Base-by-base conservation (phyloP, 2,888 invertebrate genomes). In the Lobophora halterata region DNA sequence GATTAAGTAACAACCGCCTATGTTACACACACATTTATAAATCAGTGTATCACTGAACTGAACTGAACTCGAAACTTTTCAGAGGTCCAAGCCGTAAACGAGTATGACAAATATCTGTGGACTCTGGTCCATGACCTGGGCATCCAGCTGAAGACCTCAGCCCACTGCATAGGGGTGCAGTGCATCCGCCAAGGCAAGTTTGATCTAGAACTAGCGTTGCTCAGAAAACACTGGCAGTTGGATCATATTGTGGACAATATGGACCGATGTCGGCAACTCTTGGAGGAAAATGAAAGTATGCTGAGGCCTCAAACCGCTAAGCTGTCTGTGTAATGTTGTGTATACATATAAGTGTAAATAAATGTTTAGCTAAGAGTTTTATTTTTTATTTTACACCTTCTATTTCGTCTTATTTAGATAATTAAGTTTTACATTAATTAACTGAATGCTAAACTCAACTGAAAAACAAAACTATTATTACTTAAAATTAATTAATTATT, bases 71-170 rank as follows among this genome's bases (percentile, higher is more conserved):
- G n/a, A n/a, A n/a, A n/a, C n/a, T 47, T 88, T 86, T 34, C 88
- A 95, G 97, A 98, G 87, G 83, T 98, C 13, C 95, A 96, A 67
- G 90, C 93, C 18, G 90, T 96, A 11, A 97, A 97, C 78, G 98
- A 97, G 76, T 90, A 91, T 55, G 94, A 95, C 49, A 80, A 88
- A 24, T 96, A 93, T 67, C 76, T 99, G 8, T 92, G 91, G 69
- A 87, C 90, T 0, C 59, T 98, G n/a, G 79, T 98, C 6, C 92
- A 96, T 66, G 95, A 97, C 46, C 81, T 98, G 18, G 99, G 97
- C 2, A 68, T 94, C 1, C 91, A 93, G 62, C 67, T 97, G 19
- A 93, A 92, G 57, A 92, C 93, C 1, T 90, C 91, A 1, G 98
- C 98, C 0, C 91, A 94, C 50, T 96, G 96, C 64, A 91, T 91